These are phyloP conservation scores for Pseudobourletiella spinata DNA, from an alignment of 1,140 invertebrate species.

Conservation along the genomic window DNA sequence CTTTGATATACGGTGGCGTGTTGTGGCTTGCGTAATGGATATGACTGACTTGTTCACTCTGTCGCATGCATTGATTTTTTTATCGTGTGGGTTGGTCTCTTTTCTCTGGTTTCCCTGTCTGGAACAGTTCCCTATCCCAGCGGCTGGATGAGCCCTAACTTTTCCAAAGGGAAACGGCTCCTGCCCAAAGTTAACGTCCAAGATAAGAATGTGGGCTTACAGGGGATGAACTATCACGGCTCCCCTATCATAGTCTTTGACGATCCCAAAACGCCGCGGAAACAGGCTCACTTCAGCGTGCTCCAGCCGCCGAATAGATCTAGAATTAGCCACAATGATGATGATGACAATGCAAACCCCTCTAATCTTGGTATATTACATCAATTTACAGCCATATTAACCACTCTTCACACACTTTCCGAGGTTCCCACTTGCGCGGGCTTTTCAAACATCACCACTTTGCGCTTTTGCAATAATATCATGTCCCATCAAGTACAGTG, in stretches of 20 bases:
- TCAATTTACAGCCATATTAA: neutral
- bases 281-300: slow-evolving; percentile 26
- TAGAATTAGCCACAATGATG: neutral
- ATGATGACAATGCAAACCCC: neutral
- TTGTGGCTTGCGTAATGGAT: no score
- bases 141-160: slow-evolving; percentile 27
- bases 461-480: no score
- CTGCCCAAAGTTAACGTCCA: neutral
- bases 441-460: no score
- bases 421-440: no score
- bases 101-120: no score
- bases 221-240: slow-evolving; percentile 4
- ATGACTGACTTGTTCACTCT: no score
- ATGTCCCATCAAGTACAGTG: no score
- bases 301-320: slow-evolving; percentile 21
- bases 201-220: slow-evolving; percentile 1
- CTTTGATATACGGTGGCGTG: no score
- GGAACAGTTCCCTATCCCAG: slow-evolving; percentile 28
- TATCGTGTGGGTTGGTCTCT: no score
- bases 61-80: no score
- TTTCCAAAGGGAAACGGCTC: neutral
- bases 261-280: slow-evolving; percentile 20
- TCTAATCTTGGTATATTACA: neutral
- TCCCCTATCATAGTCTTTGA: slow-evolving; percentile 27
- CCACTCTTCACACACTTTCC: neutral